phyloP scores from a whole-genome alignment of 2,797 vertebrate genomes.

The Ptychobarbus kaznakovi region DNA sequence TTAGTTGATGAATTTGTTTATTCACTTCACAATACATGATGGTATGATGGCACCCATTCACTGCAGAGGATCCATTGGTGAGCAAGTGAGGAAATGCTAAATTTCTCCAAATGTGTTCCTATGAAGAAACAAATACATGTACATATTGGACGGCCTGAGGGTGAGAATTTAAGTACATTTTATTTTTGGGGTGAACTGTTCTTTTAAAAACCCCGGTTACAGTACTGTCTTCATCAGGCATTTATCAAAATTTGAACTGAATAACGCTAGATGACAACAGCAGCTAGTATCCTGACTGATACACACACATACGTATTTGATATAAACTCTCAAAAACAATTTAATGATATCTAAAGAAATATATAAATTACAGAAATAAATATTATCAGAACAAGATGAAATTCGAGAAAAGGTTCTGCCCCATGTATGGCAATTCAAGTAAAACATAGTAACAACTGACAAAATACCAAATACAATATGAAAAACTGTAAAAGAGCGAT shows the following conservation, averaged over 20 bases:
- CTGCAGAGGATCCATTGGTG: neutral
- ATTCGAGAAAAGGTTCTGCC: neutral
- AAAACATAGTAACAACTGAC: neutral
- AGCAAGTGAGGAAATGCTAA: neutral
- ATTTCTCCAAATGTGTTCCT: neutral
- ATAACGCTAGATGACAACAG: neutral
- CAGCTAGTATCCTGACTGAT: neutral
- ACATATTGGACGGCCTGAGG: neutral
- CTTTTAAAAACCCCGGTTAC: neutral
- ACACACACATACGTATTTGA: neutral
- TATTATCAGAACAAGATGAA: neutral
- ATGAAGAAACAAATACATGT: neutral
- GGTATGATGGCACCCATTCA: neutral
- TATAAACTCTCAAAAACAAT: neutral
- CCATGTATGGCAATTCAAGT: neutral
- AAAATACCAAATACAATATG: neutral
- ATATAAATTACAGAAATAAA: neutral
- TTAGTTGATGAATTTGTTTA: neutral
- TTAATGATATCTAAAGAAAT: neutral
- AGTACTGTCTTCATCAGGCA: neutral
- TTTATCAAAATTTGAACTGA: neutral
- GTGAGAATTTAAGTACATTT: neutral
- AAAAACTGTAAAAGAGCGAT: neutral
- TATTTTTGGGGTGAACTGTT: neutral
- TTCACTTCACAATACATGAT: neutral